Percentiles rank a stretch among this genome's conserved stretches.
Conservation (phyloP, 2,888 invertebrate species). For the Spilosoma lubricipeda region DNA sequence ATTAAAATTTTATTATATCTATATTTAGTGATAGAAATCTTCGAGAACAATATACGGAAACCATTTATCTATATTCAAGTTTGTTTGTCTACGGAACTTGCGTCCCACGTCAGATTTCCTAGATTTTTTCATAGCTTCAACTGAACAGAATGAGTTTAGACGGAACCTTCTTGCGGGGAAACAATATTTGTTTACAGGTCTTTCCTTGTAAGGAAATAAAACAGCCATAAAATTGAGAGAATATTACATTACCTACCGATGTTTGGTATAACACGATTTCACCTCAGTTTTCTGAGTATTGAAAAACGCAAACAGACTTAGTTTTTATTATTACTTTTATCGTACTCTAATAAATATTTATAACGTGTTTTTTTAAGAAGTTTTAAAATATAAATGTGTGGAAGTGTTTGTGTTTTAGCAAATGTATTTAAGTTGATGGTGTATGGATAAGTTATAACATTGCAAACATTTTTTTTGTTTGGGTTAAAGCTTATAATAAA, state of each 20-base stretch:
- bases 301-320: neutral
- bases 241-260: neutral
- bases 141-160: neutral
- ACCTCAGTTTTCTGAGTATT: neutral
- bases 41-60: neutral
- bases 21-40: no score
- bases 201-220: neutral
- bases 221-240: neutral
- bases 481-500: neutral
- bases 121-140: neutral
- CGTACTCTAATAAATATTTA: neutral
- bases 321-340: neutral
- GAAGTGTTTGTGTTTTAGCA: no score
- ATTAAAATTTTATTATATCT: no score
- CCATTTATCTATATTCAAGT: neutral
- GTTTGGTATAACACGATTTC: neutral
- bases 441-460: no score
- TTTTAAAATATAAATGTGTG: no score
- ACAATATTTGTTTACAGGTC: conserved; percentile 9
- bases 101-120: neutral
- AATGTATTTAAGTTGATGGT: no score
- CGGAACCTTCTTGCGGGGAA: neutral
- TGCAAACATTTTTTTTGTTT: no score
- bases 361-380: neutral
- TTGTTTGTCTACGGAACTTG: neutral